Evolutionary conservation across 2,888 invertebrate genomes (phyloP).

Genomic region (Nesidiocoris tenuis): DNA sequence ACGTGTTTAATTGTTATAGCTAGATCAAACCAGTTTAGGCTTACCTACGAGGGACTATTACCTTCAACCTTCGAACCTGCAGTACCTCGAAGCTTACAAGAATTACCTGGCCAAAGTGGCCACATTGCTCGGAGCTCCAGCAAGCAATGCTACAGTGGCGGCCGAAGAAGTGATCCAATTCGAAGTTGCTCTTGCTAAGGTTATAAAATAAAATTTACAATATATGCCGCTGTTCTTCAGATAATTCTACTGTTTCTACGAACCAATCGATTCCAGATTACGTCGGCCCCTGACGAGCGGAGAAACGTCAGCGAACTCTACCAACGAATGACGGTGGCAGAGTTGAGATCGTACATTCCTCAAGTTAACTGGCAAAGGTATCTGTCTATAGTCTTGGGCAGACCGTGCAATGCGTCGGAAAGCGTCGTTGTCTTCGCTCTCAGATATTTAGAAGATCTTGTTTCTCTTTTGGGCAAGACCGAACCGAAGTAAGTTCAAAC

Average conservation of each 20-base stretch:
- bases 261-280: slow-evolving; percentile 59
- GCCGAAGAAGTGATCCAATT: slow-evolving; percentile 74
- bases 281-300: slow-evolving; percentile 74
- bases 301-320: slow-evolving; percentile 83
- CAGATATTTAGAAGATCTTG: slow-evolving; percentile 68
- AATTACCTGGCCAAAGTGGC: slow-evolving; percentile 73
- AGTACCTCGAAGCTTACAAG: slow-evolving; percentile 76
- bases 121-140: slow-evolving; percentile 68
- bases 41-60: slow-evolving; percentile 65
- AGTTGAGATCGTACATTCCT: slow-evolving; percentile 67
- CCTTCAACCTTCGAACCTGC: slow-evolving; percentile 64
- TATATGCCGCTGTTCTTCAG: too few relatives aligned
- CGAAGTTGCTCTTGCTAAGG: slow-evolving; percentile 69
- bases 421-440: slow-evolving; percentile 74
- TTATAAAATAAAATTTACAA: neutral
- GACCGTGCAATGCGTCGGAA: slow-evolving; percentile 62
- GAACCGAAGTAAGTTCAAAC: slow-evolving; percentile 52
- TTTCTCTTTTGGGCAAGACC: slow-evolving; percentile 60
- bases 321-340: slow-evolving; percentile 70
- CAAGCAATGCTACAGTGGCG: slow-evolving; percentile 63
- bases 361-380: slow-evolving; percentile 73
- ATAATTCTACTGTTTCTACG: too few relatives aligned
- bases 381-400: slow-evolving; percentile 67
- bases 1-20: slow-evolving; percentile 57
- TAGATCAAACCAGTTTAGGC: slow-evolving; percentile 84